phyloP scores from a whole-genome alignment of 2,797 vertebrate genomes.

The Epinephelus coioides region DNA sequence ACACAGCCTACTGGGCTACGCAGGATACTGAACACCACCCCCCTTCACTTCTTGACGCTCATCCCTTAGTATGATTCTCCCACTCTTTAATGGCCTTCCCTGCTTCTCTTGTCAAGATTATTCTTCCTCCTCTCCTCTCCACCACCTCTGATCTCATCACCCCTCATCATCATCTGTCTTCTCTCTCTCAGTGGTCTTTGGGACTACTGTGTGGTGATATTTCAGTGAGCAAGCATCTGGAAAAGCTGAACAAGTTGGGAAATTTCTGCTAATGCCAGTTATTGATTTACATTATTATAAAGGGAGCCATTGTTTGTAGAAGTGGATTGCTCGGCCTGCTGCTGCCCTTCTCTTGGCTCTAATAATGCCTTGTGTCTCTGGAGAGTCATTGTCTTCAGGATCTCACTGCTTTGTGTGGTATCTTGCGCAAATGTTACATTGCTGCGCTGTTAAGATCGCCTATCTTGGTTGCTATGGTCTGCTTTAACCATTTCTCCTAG shows the following conservation, averaged over 20 bases:
- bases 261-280: slow-evolving; percentile 69
- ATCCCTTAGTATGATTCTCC: slow-evolving; percentile 37
- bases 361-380: slow-evolving; percentile 43
- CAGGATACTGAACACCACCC: slow-evolving; percentile 16
- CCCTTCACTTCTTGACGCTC: slow-evolving; percentile 33
- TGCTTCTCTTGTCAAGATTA: slow-evolving; percentile 20
- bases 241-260: slow-evolving; percentile 70
- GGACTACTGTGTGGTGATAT: slow-evolving; percentile 66
- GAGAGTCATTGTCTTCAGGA: slow-evolving; percentile 55
- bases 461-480: slow-evolving; percentile 39
- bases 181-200: slow-evolving; percentile 43
- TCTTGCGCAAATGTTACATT: slow-evolving; percentile 51
- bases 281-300: slow-evolving; percentile 83
- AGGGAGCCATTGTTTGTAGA: slow-evolving; percentile 80
- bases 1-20: slow-evolving; percentile 42
- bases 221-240: slow-evolving; percentile 76
- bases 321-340: slow-evolving; percentile 59
- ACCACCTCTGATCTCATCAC: slow-evolving; percentile 54
- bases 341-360: slow-evolving; percentile 56
- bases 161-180: slow-evolving; percentile 56
- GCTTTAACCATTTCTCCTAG: slow-evolving; percentile 57
- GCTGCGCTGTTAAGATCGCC: slow-evolving; percentile 37
- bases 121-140: slow-evolving; percentile 27
- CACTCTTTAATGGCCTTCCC: slow-evolving; percentile 44
- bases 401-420: slow-evolving; percentile 42